A percentile compares a stretch with the other conserved stretches of the same genome.
Conservation (phyloP, 1,140 invertebrate genomes). For the Calliphora vicina region DNA sequence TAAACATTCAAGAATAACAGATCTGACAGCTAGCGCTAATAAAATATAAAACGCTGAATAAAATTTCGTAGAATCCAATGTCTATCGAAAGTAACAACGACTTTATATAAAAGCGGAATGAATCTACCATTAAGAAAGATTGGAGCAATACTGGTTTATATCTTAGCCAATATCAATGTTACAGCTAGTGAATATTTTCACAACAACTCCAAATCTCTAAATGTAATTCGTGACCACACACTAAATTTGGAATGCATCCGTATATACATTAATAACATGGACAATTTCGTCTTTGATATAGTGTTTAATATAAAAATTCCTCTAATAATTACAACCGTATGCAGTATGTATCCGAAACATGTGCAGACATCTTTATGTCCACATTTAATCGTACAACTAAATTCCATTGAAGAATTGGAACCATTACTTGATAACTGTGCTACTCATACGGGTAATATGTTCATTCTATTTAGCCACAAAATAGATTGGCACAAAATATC, state of each 20-base stretch:
- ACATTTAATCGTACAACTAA: background rate
- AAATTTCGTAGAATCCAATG: no score
- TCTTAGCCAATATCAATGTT: background rate
- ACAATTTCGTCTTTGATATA: background rate
- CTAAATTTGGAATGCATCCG: background rate
- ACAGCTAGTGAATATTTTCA: background rate
- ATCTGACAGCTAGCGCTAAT: no score
- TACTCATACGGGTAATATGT: background rate
- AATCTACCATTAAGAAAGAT: no score
- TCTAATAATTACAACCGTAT: background rate
- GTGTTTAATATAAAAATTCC: background rate
- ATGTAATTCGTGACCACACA: background rate
- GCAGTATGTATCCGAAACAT: background rate
- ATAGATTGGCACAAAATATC: background rate
- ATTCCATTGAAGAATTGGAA: background rate
- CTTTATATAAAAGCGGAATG: no score
- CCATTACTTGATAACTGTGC: background rate
- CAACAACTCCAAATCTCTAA: background rate
- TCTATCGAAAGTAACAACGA: no score
- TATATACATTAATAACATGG: background rate
- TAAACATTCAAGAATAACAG: no score
- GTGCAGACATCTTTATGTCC: background rate
- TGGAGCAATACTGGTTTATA: no score
- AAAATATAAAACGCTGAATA: no score
- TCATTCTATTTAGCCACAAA: conserved; percentile 1